phyloP scores from a whole-genome alignment of 37 sponge, comb jelly and placozoan genomes.

The Lycopodina hypogea region DNA sequence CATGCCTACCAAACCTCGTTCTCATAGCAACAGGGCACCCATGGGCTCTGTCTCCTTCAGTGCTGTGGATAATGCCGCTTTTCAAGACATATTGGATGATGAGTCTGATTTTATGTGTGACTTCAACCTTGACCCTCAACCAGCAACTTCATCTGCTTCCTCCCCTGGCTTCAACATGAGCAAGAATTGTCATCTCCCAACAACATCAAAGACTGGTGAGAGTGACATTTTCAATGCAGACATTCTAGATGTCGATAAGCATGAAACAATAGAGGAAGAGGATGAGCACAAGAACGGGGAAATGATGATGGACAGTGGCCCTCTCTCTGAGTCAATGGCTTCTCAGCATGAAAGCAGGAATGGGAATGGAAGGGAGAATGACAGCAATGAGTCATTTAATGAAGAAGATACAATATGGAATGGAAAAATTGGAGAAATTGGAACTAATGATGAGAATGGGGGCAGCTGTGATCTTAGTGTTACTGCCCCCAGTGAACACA shows the following conservation, averaged over 20 bases:
- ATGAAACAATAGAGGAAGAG: neutral
- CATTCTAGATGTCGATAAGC: neutral
- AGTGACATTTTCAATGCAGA: slow-evolving; percentile 6
- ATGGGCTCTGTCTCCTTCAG: neutral
- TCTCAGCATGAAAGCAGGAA: neutral
- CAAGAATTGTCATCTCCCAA: neutral
- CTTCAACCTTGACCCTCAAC: too few species aligned
- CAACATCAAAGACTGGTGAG: neutral
- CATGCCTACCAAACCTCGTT: neutral
- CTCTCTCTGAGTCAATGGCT: neutral
- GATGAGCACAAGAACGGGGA: neutral
- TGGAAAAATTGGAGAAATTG: too few species aligned
- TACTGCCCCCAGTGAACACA: too few species aligned
- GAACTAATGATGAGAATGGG: too few species aligned
- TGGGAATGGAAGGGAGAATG: neutral
- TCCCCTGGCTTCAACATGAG: too few species aligned
- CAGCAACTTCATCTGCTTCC: neutral
- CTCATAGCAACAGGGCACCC: neutral
- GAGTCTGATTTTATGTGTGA: neutral
- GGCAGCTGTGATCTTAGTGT: too few species aligned
- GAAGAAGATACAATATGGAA: neutral
- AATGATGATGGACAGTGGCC: neutral
- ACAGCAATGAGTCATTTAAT: neutral
- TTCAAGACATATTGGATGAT: slow-evolving; percentile 3
- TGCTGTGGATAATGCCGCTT: neutral